A percentile compares a stretch with the other conserved stretches of the same genome.
phyloP scores from a whole-genome alignment of 2,888 invertebrate species.

The Hermaeophaga mercurialis region DNA sequence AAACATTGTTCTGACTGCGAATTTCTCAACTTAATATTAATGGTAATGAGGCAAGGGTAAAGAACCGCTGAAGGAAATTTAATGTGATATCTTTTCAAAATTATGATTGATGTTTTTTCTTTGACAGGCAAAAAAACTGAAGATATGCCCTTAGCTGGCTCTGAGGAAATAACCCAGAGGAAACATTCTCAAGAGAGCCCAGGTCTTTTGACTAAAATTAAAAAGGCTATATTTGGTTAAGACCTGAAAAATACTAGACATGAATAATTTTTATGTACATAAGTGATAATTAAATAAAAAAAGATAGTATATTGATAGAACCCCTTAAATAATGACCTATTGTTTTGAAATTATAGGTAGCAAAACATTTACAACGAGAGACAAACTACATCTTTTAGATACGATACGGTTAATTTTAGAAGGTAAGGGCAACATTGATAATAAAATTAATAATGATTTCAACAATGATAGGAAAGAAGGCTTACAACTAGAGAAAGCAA shows the following conservation, averaged over 20 bases:
- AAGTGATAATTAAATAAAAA: slow-evolving; percentile 8
- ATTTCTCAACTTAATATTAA: too few species aligned
- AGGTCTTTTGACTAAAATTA: slow-evolving; percentile 64
- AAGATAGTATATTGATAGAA: not conserved
- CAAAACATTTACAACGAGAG: slow-evolving; percentile 64
- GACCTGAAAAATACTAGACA: not conserved
- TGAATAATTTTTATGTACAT: slow-evolving; percentile 18
- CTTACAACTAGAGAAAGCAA: slow-evolving; percentile 32
- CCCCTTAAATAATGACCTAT: slow-evolving; percentile 2
- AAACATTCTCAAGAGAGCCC: slow-evolving; percentile 55
- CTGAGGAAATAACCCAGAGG: slow-evolving; percentile 60
- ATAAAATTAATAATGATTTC: slow-evolving; percentile 33
- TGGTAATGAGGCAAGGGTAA: too few species aligned
- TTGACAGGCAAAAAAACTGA: slow-evolving; percentile 55
- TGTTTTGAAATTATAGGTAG: slow-evolving; percentile 59
- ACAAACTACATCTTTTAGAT: slow-evolving; percentile 65
- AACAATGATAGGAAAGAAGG: slow-evolving; percentile 39
- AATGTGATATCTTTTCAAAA: not conserved
- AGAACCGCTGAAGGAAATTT: too few species aligned
- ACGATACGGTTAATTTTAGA: slow-evolving; percentile 66
- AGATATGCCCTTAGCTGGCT: slow-evolving; percentile 58
- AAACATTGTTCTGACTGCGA: too few species aligned
- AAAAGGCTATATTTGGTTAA: slow-evolving; percentile 67
- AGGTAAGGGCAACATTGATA: slow-evolving; percentile 52
- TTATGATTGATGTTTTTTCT: slow-evolving; percentile 45